Conservation (phyloP, 2,113 vertebrate genomes). For the Aramus guarauna region DNA sequence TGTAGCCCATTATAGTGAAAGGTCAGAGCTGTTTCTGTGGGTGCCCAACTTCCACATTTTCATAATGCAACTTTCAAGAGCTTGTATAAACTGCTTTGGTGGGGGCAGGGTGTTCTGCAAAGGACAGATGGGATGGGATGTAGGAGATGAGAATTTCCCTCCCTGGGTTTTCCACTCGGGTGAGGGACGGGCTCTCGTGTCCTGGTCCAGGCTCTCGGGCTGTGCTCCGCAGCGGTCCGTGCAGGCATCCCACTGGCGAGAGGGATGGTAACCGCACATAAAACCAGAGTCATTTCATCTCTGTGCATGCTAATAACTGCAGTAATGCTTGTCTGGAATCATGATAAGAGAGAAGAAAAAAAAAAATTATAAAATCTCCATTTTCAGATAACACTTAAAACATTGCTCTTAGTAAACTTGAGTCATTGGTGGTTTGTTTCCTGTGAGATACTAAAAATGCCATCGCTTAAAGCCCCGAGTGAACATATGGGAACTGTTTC, state of each 20-base stretch:
- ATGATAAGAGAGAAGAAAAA: not conserved
- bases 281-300: not conserved
- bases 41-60: constrained; percentile 56
- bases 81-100: not conserved
- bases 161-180: not conserved
- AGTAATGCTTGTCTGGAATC: not conserved
- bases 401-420: not conserved
- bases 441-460: constrained; percentile 5
- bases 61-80: constrained; percentile 40
- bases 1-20: not conserved
- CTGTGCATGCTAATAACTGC: not conserved
- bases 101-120: not conserved
- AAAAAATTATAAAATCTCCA: not conserved
- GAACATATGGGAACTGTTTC: not conserved
- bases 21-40: constrained; percentile 44
- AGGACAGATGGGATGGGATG: not conserved
- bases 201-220: not conserved
- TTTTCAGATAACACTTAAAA: not conserved
- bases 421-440: constrained; percentile 2
- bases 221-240: not conserved
- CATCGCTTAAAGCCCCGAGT: not conserved
- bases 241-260: not conserved
- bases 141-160: not conserved
- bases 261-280: rapidly evolving
- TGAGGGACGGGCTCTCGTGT: not conserved